A percentile compares a stretch with the other conserved stretches of the same genome.
Evolutionary conservation across 2,113 vertebrate genomes (phyloP).

Genomic region (Labeo rohita): DNA sequence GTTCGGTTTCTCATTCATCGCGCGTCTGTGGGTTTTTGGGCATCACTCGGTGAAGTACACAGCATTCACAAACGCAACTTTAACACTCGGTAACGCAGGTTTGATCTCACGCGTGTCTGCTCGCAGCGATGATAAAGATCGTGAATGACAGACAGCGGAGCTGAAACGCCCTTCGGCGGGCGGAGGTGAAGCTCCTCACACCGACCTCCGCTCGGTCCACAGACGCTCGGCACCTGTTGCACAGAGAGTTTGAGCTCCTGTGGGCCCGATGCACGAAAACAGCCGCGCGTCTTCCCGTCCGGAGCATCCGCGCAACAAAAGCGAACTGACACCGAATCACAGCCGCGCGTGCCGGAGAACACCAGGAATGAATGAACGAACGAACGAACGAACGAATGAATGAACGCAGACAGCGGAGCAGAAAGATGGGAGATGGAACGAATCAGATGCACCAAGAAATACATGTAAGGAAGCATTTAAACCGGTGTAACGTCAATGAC

Average conservation of each 20-base stretch:
- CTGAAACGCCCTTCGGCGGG: background rate
- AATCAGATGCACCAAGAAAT: background rate
- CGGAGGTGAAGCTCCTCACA: slow-evolving; percentile 52
- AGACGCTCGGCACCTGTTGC: slow-evolving; percentile 78
- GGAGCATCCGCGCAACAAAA: background rate
- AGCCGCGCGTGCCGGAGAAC: background rate
- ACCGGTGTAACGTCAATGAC: background rate
- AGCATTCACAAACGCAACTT: no score
- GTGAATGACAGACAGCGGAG: no score
- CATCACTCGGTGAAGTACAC: no score
- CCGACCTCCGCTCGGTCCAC: slow-evolving; percentile 60
- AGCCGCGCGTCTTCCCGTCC: background rate
- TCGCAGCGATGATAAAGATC: no score
- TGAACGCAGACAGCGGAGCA: background rate
- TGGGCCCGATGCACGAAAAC: no score
- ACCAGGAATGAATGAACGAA: background rate
- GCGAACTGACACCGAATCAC: background rate
- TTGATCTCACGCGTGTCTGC: no score
- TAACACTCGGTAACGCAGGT: no score
- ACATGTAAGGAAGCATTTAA: no score
- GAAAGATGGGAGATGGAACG: no score
- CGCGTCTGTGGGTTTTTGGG: no score
- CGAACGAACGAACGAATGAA: no score
- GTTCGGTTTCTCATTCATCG: background rate
- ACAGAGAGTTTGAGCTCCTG: slow-evolving; percentile 72